These are phyloP conservation scores for Lophochroa leadbeateri DNA, from an alignment of 2,113 vertebrate genomes.

Conservation along the genomic window DNA sequence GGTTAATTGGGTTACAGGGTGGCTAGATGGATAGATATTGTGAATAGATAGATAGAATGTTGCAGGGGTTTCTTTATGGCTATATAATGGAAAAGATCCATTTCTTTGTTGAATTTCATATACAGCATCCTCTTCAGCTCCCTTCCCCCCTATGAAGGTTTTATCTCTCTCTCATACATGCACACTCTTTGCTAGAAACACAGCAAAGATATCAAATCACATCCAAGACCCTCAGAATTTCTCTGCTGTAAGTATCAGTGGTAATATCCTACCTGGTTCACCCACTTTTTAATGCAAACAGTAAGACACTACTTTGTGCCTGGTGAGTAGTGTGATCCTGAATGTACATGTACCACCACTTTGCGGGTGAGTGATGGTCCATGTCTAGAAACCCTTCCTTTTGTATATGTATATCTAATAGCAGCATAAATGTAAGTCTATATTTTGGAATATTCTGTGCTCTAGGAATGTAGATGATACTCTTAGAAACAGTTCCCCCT, in stretches of 20 bases:
- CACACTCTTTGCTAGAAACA: neutral
- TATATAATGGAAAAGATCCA: constrained; percentile 28
- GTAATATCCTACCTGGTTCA: neutral
- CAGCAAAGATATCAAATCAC: neutral
- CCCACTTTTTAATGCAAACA: neutral
- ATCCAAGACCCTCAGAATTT: neutral
- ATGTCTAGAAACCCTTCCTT: neutral
- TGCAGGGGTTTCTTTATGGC: neutral
- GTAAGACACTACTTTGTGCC: neutral
- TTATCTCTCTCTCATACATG: neutral
- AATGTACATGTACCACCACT: neutral
- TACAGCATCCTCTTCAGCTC: neutral
- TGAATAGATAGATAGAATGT: constrained; percentile 10
- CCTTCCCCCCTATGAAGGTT: neutral
- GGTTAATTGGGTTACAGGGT: constrained; percentile 42
- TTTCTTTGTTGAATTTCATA: constrained; percentile 33
- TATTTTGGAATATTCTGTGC: neutral
- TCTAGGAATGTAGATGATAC: neutral
- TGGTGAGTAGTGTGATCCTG: neutral
- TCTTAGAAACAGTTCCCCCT: neutral
- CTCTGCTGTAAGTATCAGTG: neutral
- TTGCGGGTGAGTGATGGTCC: neutral
- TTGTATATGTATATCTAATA: neutral
- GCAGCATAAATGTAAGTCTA: neutral
- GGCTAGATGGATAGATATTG: neutral